These are phyloP conservation scores for Ceratina australensis DNA, from an alignment of 1,140 invertebrate genomes.

Conservation along the genomic window DNA sequence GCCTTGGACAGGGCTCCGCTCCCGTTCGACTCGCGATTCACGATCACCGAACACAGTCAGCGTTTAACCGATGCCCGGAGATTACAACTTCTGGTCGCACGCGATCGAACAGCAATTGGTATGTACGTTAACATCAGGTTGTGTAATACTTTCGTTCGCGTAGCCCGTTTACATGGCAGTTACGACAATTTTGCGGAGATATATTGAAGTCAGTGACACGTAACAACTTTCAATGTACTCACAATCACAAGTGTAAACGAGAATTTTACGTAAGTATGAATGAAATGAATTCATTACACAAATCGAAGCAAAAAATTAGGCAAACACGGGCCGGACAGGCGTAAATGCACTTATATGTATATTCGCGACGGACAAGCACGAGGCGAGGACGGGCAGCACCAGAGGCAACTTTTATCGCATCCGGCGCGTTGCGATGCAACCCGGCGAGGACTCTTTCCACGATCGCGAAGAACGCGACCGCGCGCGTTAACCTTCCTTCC, in stretches of 20 bases:
- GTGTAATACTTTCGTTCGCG: too few species aligned
- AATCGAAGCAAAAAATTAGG: background rate
- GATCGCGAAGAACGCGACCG: constrained; percentile 50
- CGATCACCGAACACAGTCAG: background rate
- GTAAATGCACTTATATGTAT: constrained; percentile 60
- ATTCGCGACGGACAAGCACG: constrained; percentile 5
- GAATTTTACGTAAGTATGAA: too few species aligned
- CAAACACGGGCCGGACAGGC: background rate
- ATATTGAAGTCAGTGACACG: too few species aligned
- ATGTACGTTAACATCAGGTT: too few species aligned
- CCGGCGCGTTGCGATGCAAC: constrained; percentile 34
- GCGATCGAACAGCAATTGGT: background rate
- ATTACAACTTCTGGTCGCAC: background rate
- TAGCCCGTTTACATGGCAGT: too few species aligned
- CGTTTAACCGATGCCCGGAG: too few species aligned
- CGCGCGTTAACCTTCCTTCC: constrained; percentile 38
- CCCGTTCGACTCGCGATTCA: background rate
- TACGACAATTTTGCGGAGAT: too few species aligned
- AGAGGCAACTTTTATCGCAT: constrained; percentile 59
- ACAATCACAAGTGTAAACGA: too few species aligned
- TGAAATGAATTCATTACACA: too few species aligned
- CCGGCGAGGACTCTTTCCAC: constrained; percentile 57
- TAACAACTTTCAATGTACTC: too few species aligned
- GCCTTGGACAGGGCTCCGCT: constrained; percentile 11
- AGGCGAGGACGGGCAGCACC: constrained; percentile 25